These are phyloP conservation scores for Myripristis jacobus DNA, from an alignment of 2,797 vertebrate genomes.

Conservation along the genomic window DNA sequence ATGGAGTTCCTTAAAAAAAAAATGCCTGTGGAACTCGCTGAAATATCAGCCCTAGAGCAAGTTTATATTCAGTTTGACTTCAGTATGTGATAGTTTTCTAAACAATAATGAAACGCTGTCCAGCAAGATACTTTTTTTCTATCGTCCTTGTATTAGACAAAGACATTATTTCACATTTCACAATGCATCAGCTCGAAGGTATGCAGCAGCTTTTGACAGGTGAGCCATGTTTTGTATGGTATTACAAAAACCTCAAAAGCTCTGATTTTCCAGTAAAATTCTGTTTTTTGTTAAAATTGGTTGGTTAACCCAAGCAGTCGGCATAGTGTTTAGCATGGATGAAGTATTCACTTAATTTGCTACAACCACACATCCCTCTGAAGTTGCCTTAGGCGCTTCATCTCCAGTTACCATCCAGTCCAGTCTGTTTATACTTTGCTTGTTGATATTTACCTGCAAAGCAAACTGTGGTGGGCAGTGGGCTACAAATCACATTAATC, in stretches of 20 bases:
- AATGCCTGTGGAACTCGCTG: constrained; percentile 34
- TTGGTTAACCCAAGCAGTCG: neutral
- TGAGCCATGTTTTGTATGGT: no score
- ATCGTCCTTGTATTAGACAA: constrained; percentile 17
- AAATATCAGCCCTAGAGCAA: constrained; percentile 37
- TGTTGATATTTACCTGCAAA: constrained; percentile 35
- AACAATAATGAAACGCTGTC: constrained; percentile 24
- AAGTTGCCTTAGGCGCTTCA: constrained; percentile 35
- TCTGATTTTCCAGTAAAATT: neutral
- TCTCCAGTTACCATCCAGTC: constrained; percentile 42
- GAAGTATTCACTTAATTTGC: constrained; percentile 15
- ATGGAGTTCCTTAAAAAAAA: constrained; percentile 32
- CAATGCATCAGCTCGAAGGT: no score
- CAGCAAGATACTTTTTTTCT: constrained; percentile 18
- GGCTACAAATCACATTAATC: neutral
- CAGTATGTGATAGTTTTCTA: constrained; percentile 18
- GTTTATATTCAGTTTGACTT: constrained; percentile 24
- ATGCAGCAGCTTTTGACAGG: no score
- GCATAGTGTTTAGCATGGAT: neutral
- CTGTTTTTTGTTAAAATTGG: neutral
- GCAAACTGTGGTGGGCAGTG: neutral
- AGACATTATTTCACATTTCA: neutral
- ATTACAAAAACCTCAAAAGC: neutral
- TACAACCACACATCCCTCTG: constrained; percentile 30
- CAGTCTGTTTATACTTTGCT: constrained; percentile 33